Base-by-base conservation (phyloP, 2,888 invertebrate genomes). In the Meliscaeva auricollis region DNA sequence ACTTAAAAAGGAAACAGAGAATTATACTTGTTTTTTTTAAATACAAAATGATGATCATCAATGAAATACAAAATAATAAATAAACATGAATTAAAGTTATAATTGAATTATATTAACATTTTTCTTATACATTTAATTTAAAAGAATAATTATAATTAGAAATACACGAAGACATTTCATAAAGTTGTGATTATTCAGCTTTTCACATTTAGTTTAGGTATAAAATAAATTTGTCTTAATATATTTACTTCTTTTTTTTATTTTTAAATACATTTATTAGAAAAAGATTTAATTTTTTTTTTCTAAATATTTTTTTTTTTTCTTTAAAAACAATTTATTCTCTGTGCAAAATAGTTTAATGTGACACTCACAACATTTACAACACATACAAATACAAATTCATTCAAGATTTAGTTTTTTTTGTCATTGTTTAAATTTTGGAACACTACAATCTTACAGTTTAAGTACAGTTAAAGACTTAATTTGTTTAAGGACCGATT, bases 311-410 rank as follows among this genome's bases (percentile, higher is more conserved):
- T 69, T 20, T 41, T 7, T 20, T 20, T 48, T 48, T 48, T 20
- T 20, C 1, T 20, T 38, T 58, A 15, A 6, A 15, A 54, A 46
- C 26, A 50, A 50, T 50, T 72, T 44, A 26, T 58, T n/a, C 30
- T 75, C 75, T 75, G 80, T 84, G 84, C 84, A 84, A 80, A 84
- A 66, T 84, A 80, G 62, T 76, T 72, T 9, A 68, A 76, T 70
- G 84, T 80, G 84, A 60, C 80, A 60, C 32, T 76, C 58, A 84
- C 73, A 80, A 84, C 84, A 80, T 84, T 76, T 80, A 84, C 50
- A 46, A 80, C 70, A 75, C 52, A 62, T 52, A 75, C 46, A 78
- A n/a, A 50, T 68, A 46, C 46, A 64, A 74, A 64, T 46, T 72
- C 30, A 68, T 48, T 73, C 44, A 48, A 56, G 26, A 70, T 56